phyloP scores from a whole-genome alignment of 2,888 invertebrate species.

The Tortrix viridana region DNA sequence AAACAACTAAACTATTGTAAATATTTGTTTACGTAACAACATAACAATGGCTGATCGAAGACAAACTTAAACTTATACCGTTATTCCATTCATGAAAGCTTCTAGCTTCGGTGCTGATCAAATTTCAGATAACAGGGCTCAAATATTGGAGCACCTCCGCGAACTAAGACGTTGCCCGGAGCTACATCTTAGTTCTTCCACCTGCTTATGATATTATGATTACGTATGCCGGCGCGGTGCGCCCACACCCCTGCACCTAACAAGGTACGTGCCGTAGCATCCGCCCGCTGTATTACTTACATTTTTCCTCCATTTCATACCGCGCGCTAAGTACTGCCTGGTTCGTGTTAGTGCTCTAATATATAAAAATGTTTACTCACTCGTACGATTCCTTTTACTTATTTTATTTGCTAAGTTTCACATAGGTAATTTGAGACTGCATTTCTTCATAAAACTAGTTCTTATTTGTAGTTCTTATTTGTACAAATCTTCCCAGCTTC shows the following conservation, averaged over 20 bases:
- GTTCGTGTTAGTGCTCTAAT: conserved; percentile 18
- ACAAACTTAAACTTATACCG: neutral
- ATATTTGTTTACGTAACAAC: no score
- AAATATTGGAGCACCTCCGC: neutral
- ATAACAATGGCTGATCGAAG: neutral
- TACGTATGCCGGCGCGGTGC: conserved; percentile 19
- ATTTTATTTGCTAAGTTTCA: no score
- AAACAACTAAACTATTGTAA: no score
- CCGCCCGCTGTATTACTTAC: conserved; percentile 31
- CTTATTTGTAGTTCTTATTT: no score
- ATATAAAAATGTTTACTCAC: conserved; percentile 16
- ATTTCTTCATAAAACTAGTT: no score
- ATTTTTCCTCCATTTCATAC: conserved; percentile 30
- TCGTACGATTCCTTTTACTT: no score
- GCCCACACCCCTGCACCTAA: conserved; percentile 24
- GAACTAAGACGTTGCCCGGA: neutral
- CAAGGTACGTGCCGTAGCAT: conserved; percentile 36
- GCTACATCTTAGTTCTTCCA: conserved; percentile 11
- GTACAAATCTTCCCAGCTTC: no score
- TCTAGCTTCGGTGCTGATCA: neutral
- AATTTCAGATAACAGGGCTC: neutral
- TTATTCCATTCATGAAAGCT: no score
- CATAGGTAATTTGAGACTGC: no score
- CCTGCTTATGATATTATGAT: conserved; percentile 25
- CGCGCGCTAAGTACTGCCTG: conserved; percentile 22